Base-by-base conservation (phyloP, 2,888 invertebrate genomes). In the Malacosoma neustria region DNA sequence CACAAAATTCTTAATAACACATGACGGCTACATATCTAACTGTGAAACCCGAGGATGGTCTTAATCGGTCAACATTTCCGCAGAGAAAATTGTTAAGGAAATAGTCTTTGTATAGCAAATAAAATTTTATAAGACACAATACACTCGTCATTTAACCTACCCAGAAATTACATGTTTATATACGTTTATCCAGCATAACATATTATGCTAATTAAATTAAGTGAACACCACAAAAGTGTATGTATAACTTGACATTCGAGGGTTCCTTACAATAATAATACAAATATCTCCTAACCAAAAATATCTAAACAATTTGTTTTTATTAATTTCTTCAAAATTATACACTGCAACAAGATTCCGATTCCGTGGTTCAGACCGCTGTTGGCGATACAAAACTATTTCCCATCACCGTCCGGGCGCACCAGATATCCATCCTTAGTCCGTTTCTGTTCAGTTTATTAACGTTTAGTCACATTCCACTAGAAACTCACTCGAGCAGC, bases 81-180 rank as follows among this genome's bases (percentile, higher is more conserved):
- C 30, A 49, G 49, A 46, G 45, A 53, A 59, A 57, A 53, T 45
- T 44, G 32, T n/a, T 33, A 31, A 39, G 12, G 22, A 32, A 13
- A 13, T 13, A 15, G 22, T 37, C 46, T 56, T 62, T 61, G 61
- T 60, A 61, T 64, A 40, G 61, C 63, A 65, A 59, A 68, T 65
- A 66, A 66, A 65, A 67, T 49, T 61, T 61, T 62, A 66, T 58
- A 64, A 64, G 64, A 59, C 55, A 47, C 47, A 57, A 60, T 66
- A 62, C 67, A 71, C 71, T 66, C 67, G 70, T 71, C 69, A 72
- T 70, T 72, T 70, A 71, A 67, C 62, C 54, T 55, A 63, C 59
- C 53, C 69, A 69, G 69, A 72, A 68, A 59, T 51, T 63, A 68
- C 69, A 70, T 59, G 62, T 62, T 54, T 53, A 60, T 66, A 61